These are phyloP conservation scores for Zootermopsis nevadensis DNA, from an alignment of 2,888 invertebrate genomes.

Conservation along the genomic window DNA sequence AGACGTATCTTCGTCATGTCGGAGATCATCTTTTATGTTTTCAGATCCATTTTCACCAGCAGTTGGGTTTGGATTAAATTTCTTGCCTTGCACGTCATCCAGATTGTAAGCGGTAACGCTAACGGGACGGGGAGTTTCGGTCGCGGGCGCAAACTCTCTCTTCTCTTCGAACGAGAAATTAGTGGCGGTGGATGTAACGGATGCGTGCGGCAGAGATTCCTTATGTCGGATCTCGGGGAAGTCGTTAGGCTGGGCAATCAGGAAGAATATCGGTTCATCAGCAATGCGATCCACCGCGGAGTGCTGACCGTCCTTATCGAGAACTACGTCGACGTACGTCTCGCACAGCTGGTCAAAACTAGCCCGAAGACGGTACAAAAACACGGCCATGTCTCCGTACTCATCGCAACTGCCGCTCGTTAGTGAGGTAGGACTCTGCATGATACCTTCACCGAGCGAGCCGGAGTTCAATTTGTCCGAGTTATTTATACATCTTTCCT, in stretches of 20 bases:
- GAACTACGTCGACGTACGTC: slow-evolving; percentile 65
- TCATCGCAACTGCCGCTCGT: neutral
- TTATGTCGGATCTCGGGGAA: slow-evolving; percentile 62
- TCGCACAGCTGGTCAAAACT: slow-evolving; percentile 66
- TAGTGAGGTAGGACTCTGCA: slow-evolving; percentile 46
- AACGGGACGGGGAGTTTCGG: neutral
- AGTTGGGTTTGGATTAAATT: neutral
- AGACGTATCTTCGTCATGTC: neutral
- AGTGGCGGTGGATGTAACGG: slow-evolving; percentile 4
- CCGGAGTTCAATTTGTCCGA: neutral
- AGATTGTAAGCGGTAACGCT: neutral
- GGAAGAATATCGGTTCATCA: slow-evolving; percentile 69
- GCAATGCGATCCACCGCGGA: slow-evolving; percentile 61
- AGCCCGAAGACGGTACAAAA: slow-evolving; percentile 58
- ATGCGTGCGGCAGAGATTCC: slow-evolving; percentile 54
- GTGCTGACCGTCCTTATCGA: slow-evolving; percentile 65
- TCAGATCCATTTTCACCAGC: neutral
- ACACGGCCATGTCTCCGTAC: slow-evolving; percentile 49
- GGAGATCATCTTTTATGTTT: neutral
- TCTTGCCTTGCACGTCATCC: neutral
- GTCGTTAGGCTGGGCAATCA: slow-evolving; percentile 70
- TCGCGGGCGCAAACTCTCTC: neutral
- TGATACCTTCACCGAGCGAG: slow-evolving; percentile 48
- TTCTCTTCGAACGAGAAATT: slow-evolving; percentile 25
- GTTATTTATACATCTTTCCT: neutral